Base-by-base conservation (phyloP, 2,113 vertebrate species). In the Archilochus colubris region DNA sequence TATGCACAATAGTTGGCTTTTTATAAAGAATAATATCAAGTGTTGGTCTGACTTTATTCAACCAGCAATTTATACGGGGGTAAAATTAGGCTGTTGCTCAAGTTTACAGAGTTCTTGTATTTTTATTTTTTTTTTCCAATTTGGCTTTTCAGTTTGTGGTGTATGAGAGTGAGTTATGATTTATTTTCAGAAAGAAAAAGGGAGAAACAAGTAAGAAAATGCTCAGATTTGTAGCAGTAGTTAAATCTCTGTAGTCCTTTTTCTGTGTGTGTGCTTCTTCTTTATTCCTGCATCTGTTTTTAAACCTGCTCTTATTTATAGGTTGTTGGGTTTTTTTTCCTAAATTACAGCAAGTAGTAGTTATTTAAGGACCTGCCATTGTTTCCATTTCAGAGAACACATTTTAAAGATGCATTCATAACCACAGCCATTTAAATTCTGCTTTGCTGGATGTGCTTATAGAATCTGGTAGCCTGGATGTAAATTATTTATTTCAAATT, bases 401-500 rank as follows among this genome's bases (percentile, higher is more conserved):
- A n/a, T 85, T 66, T 82, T 92, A 84, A 84, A 38, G 31, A 67
- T 6, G 48, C 20, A 25, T 92, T 95, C 68, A 36, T 81, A 89
- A 53, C 55, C 10, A 57, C 2, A 64, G 31, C 44, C 50, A 83
- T 93, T 72, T 77, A 75, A 91, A 86, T 73, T 87, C 66, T 76
- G 46, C 74, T 90, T 91, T 90, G 40, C 30, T 69, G 30, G 48
- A 82, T 91, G 28, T 54, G 30, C 76, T 88, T 79, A 30, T 86
- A 67, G 38, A 78, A 90, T 28, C 53, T 84, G 69, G 82, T 94
- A 82, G 86, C 40, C 58, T 92, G 46, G 18, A 79, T 76, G 10
- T 91, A 82, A 94, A 82, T 88, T 84, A 86, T 87, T 94, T 88
- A 84, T 89, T 88, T 94, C 36, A 84, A 82, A 84, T 84, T 78